phyloP scores from a whole-genome alignment of 1,140 invertebrate species.

The Cyphomyrmex costatus region DNA sequence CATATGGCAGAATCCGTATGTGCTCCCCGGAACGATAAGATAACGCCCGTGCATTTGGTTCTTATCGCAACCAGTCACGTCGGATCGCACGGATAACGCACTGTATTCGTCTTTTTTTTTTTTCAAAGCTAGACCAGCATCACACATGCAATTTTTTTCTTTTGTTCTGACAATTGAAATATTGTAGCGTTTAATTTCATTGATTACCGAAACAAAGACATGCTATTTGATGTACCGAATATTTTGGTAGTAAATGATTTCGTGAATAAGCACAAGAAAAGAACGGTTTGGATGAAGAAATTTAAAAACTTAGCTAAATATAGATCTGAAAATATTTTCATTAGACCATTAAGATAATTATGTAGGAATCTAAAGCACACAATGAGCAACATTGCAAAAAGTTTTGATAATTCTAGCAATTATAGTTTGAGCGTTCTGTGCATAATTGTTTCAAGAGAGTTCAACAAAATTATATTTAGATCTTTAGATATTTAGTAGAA shows the following conservation, averaged over 20 bases:
- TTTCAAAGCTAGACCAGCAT: background rate
- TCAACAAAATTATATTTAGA: too few relatives aligned
- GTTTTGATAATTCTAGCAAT: too few relatives aligned
- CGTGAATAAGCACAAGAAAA: background rate
- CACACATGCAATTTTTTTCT: conserved; percentile 52
- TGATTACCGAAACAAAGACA: background rate
- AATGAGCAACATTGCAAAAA: too few relatives aligned
- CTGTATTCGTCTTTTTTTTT: conserved; percentile 56
- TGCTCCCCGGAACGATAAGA: conserved; percentile 78
- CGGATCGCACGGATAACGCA: conserved; percentile 36
- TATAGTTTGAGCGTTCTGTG: too few relatives aligned
- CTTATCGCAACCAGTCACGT: conserved; percentile 73
- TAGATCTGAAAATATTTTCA: too few relatives aligned
- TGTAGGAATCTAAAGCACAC: too few relatives aligned
- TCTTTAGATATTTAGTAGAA: too few relatives aligned
- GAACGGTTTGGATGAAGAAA: too few relatives aligned
- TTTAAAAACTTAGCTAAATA: too few relatives aligned
- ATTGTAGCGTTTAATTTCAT: conserved; percentile 46
- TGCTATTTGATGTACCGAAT: background rate
- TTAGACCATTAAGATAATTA: too few relatives aligned
- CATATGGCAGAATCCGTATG: conserved; percentile 74
- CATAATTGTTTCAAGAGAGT: too few relatives aligned
- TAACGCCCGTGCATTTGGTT: conserved; percentile 75
- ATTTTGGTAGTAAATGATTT: background rate
- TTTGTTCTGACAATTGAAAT: background rate